Base-by-base conservation (phyloP, 2,113 vertebrate genomes). In the Sula dactylatra region DNA sequence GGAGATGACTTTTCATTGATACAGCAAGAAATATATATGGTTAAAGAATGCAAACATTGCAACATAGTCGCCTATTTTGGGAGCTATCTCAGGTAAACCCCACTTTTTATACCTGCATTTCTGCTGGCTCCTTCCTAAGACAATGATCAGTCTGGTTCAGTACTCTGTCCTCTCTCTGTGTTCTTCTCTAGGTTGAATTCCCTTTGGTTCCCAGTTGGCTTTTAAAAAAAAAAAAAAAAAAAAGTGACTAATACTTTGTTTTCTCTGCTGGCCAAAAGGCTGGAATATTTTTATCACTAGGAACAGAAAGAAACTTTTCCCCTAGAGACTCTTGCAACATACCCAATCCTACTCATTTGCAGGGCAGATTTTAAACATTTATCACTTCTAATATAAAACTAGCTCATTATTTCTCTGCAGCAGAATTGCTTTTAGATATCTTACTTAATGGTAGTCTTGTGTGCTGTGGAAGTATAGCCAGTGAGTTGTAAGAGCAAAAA, bases 21-120 rank as follows among this genome's bases (percentile, higher is more conserved):
- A 67, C 99, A 99, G 95, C 99, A 99, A 97, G 99, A 99, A 98
- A 99, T 99, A 86, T 99, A 99, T 96, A 99, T 99, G 99, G 99
- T 99, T 96, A 99, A 99, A 97, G 99, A 99, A 98, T 99, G 99
- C 98, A 99, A 99, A 93, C 99, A 99, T 84, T 98, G 98, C 96
- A 99, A 99, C 94, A 99, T 99, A 12, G 99, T 99, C 86, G 99
- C 99, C 87, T 99, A 99, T 98, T 99, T 99, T 94, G 99, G 99
- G 95, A 99, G 99, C 98, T 99, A 99, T 98, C 99, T 99, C 98
- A 99, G 99, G 99, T 99, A 98, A 98, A 97, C 11, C 6, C 42
- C 32, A 5, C 29, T 82, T 50, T n/a, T 31, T 55, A 4, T 55
- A 9, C 55, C 25, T 29, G 2, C 19, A 21, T 65, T 91, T 84